A percentile compares a stretch with the other conserved stretches of the same genome.
Evolutionary conservation across 2,797 vertebrate genomes (phyloP).

Genomic region (Psittacula derbiana): DNA sequence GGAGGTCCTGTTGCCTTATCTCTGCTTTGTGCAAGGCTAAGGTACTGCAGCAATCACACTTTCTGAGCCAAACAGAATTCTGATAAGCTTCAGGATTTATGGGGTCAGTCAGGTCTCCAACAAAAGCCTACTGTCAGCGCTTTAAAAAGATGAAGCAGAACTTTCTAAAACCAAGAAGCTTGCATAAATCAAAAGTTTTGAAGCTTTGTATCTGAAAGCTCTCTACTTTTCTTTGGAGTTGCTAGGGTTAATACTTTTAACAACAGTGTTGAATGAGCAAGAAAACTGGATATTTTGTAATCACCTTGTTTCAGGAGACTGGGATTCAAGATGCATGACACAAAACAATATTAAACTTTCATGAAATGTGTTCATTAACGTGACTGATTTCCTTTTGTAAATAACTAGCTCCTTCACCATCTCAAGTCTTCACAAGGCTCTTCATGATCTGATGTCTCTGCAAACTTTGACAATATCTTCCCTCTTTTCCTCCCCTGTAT

Average conservation of each 20-base stretch:
- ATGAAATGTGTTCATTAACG: slow-evolving; percentile 45
- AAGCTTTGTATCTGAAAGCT: not conserved
- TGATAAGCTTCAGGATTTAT: not conserved
- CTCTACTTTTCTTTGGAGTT: not conserved
- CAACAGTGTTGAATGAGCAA: not conserved
- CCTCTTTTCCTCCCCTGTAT: not conserved
- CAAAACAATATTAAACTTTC: slow-evolving; percentile 28
- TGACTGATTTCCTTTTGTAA: not conserved
- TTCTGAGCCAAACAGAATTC: not conserved
- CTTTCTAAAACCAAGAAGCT: not conserved
- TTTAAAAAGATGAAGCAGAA: not conserved
- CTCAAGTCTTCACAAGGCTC: not conserved
- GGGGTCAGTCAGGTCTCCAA: not conserved
- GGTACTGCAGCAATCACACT: not conserved
- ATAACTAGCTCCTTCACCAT: not conserved
- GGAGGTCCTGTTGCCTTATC: not conserved
- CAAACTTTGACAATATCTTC: not conserved
- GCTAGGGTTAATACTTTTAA: not conserved
- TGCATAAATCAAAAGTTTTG: not conserved
- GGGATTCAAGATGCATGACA: not conserved
- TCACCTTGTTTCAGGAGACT: not conserved
- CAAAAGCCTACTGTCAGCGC: not conserved
- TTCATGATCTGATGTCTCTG: not conserved
- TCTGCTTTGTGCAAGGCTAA: not conserved
- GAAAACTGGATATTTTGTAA: not conserved